phyloP scores from a whole-genome alignment of 2,797 vertebrate species.

The Malurus splendens region DNA sequence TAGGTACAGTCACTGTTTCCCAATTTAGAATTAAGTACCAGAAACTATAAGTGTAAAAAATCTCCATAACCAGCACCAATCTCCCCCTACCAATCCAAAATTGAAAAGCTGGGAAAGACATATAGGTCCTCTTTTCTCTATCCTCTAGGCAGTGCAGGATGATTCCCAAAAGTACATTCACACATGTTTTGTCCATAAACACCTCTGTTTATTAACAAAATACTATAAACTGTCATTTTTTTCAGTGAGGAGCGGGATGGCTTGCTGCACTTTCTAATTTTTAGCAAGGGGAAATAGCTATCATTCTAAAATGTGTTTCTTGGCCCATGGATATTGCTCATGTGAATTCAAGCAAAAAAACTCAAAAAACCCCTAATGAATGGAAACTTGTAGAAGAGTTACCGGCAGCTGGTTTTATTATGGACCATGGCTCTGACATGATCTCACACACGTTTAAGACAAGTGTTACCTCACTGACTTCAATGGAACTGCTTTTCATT shows the following conservation, averaged over 20 bases:
- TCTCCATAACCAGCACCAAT: rapidly evolving
- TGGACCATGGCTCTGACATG: slow-evolving; percentile 20
- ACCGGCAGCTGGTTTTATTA: slow-evolving; percentile 43
- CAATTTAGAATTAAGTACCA: not conserved
- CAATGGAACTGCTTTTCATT: not conserved
- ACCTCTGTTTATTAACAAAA: slow-evolving; percentile 56
- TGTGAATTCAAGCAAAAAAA: slow-evolving; percentile 18
- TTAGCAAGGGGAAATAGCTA: slow-evolving; percentile 49
- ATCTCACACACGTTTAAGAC: slow-evolving; percentile 1
- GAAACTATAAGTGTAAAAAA: not conserved
- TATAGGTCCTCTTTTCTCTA: not conserved
- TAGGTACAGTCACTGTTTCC: not conserved
- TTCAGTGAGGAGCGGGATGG: not conserved
- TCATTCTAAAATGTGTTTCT: slow-evolving; percentile 54
- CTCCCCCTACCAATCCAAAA: not conserved
- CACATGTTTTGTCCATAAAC: slow-evolving; percentile 51
- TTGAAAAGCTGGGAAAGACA: not conserved
- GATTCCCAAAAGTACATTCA: not conserved
- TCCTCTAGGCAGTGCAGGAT: not conserved
- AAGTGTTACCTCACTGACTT: slow-evolving; percentile 38
- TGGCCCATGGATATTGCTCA: slow-evolving; percentile 14
- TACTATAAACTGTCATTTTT: slow-evolving; percentile 4
- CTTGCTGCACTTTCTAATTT: slow-evolving; percentile 32
- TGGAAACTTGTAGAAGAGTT: slow-evolving; percentile 49
- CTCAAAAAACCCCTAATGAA: not conserved